These are phyloP conservation scores for Dipodomys stephensi DNA, from an alignment of 2,113 vertebrate species.

Conservation along the genomic window DNA sequence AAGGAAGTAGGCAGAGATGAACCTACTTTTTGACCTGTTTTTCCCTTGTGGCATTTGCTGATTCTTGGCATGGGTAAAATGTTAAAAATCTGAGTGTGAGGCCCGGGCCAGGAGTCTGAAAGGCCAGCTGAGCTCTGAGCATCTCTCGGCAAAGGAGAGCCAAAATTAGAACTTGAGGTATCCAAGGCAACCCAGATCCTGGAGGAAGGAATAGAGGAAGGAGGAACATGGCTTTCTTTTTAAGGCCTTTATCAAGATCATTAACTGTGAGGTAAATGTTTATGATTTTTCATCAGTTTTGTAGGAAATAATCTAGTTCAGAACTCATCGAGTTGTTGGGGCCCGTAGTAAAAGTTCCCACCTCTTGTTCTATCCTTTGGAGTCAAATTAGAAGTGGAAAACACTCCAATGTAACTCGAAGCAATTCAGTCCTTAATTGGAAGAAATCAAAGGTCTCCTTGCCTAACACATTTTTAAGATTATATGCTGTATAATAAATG, in stretches of 20 bases:
- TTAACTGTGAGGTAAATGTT: not conserved
- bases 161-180: not conserved
- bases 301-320: not conserved
- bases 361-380: not conserved
- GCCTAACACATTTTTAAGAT: not conserved
- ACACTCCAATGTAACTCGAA: not conserved
- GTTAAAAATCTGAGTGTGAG: not conserved
- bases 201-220: not conserved
- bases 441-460: not conserved
- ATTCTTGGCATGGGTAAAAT: not conserved
- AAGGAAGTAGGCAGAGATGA: not conserved
- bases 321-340: not conserved
- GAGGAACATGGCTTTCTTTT: not conserved
- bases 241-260: not conserved
- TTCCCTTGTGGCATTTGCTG: not conserved
- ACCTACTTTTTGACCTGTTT: not conserved
- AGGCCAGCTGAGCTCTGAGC: not conserved
- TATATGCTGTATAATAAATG: not conserved
- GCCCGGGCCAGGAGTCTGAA: not conserved
- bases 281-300: not conserved
- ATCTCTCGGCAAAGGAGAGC: not conserved
- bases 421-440: not conserved
- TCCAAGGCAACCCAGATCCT: not conserved
- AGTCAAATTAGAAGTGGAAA: not conserved
- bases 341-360: not conserved